Percentiles rank a stretch among this genome's conserved stretches.
Conservation (phyloP, 2,888 invertebrate species). For the Temnothorax unifasciatus region DNA sequence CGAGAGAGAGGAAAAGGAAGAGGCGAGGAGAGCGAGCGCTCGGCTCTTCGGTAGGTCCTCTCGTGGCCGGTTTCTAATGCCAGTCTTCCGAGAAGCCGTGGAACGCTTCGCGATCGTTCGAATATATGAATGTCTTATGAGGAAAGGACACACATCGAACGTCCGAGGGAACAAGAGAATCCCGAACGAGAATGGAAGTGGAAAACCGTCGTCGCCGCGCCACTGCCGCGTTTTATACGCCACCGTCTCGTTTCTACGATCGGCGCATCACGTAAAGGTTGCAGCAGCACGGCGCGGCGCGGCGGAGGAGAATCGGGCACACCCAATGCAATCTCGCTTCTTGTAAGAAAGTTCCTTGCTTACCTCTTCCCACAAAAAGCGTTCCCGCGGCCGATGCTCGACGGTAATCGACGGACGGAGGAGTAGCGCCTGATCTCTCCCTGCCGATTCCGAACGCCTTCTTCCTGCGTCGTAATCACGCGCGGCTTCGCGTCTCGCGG, state of each 20-base stretch:
- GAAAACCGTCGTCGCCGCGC: conserved; percentile 58
- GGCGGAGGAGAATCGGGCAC: conserved; percentile 38
- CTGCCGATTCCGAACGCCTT: conserved; percentile 11
- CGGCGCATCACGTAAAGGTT: conserved; percentile 54
- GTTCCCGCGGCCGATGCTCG: conserved; percentile 31
- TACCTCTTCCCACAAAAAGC: conserved; percentile 41
- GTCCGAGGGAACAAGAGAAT: conserved; percentile 62
- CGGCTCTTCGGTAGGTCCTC: conserved; percentile 68
- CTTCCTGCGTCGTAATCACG: conserved; percentile 31
- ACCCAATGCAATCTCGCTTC: conserved; percentile 53
- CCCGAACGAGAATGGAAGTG: conserved; percentile 46
- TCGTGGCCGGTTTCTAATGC: conserved; percentile 77
- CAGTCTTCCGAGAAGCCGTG: conserved; percentile 77
- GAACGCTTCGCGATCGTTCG: conserved; percentile 75
- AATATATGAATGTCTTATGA: conserved; percentile 81
- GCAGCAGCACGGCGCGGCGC: conserved; percentile 33
- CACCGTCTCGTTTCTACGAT: conserved; percentile 26
- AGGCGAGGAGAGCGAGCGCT: conserved; percentile 19
- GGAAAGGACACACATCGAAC: conserved; percentile 67
- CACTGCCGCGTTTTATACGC: neutral
- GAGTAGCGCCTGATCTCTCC: conserved; percentile 35
- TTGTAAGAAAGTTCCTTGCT: conserved; percentile 53
- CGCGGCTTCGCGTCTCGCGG: neutral
- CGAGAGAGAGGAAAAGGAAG: conserved; percentile 63
- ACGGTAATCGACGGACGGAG: conserved; percentile 43